Evolutionary conservation across 2,113 vertebrate genomes (phyloP), one percentile per base, ranked within the genome.

Genomic region (Melierax canorus): DNA sequence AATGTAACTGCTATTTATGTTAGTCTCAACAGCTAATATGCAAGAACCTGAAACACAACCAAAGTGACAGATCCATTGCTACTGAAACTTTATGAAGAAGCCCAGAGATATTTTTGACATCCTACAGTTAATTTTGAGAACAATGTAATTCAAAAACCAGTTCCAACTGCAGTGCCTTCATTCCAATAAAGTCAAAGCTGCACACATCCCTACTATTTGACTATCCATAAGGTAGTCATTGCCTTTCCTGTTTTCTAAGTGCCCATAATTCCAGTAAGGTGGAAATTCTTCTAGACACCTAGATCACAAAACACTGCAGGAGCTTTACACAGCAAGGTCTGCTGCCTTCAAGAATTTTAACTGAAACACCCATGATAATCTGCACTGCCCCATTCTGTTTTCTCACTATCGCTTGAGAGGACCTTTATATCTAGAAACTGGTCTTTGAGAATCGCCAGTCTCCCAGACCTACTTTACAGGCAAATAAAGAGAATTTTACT

Each of bases 171-270:
- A 60, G 27, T 0, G 1, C 45, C 38, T 86, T 80, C 45, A 41
- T 69, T 83, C 17, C n/a, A 29, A 34, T 26, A 5, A 78, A 82
- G 46, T 55, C 43, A 72, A 62, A 72, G 38, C n/a, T 62, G 22
- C 48, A 45, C n/a, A 64, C 7, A 36, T 69, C 29, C 39, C 63
- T 84, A 55, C 27, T 62, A 15, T 68, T 77, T 56, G 32, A 51
- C 46, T 39, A 20, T 34, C 51, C 78, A 20, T 56, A 67, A 48
- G 3, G 26, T 6, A 66, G 26, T n/a, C 0, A 0, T 51, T 78
- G 80, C 46, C 95, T 51, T 89, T 88, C 60, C 19, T 63, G 39
- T 82, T 86, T 84, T 76, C 24, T 78, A 84, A 45, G 43, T 19
- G 39, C 67, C 16, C 19, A 4, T 32, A 77, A 86, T 60, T 96